Conservation (phyloP, 2,113 vertebrate species). For the Caranx ignobilis region DNA sequence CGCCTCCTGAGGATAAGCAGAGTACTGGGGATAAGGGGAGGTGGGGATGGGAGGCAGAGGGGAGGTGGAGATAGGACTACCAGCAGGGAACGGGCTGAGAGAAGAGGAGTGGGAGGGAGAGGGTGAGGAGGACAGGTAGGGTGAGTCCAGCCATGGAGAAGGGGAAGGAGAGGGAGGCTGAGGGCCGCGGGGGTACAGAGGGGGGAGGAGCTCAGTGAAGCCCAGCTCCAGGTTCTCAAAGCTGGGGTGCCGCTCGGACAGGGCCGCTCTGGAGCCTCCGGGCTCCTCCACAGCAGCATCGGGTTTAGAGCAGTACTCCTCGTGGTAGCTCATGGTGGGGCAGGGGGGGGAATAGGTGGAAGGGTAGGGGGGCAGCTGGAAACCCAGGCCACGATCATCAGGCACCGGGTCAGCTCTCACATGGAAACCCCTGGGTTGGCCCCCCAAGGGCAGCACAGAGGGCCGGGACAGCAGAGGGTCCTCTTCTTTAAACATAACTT, state of each 20-base stretch:
- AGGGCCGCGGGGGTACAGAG: slow-evolving; percentile 76
- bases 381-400: slow-evolving; percentile 75
- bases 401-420: slow-evolving; percentile 52
- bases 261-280: slow-evolving; percentile 52
- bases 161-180: slow-evolving; percentile 82
- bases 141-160: slow-evolving; percentile 85
- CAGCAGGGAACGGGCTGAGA: slow-evolving; percentile 82
- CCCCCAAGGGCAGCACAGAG: slow-evolving; percentile 67
- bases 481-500: slow-evolving; percentile 86
- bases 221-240: slow-evolving; percentile 86
- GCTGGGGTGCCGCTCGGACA: slow-evolving; percentile 81
- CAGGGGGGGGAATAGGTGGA: slow-evolving; percentile 78
- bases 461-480: slow-evolving; percentile 79
- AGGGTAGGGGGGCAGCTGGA: slow-evolving; percentile 80
- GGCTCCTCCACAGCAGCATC: slow-evolving; percentile 74
- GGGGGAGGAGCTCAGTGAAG: slow-evolving; percentile 85
- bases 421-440: slow-evolving; percentile 45
- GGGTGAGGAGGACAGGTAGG: slow-evolving; percentile 86
- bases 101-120: slow-evolving; percentile 86
- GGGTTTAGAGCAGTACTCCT: slow-evolving; percentile 80
- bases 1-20: slow-evolving; percentile 78
- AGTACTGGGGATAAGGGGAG: slow-evolving; percentile 79
- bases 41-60: slow-evolving; percentile 81
- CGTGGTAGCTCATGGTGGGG: slow-evolving; percentile 73
- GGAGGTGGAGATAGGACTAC: slow-evolving; percentile 83